A percentile compares a stretch with the other conserved stretches of the same genome.
Evolutionary conservation across 2,797 vertebrate genomes (phyloP).

Genomic region (Rhinogobio ventralis): DNA sequence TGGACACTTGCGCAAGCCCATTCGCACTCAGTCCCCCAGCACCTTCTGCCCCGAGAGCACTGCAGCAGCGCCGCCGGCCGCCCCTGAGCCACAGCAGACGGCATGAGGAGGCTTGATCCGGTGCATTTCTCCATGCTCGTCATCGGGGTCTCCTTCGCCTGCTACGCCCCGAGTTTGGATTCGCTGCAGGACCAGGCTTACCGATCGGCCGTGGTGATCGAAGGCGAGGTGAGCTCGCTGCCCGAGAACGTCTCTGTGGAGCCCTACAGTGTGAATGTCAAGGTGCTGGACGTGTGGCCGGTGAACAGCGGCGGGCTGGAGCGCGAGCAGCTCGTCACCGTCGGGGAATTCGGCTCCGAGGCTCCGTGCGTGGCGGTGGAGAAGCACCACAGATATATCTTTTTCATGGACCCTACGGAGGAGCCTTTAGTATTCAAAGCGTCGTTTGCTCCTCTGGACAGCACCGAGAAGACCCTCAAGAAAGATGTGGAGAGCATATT

Average conservation of each 20-base stretch:
- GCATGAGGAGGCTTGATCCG: constrained; percentile 96
- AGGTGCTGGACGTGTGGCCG: constrained; percentile 94
- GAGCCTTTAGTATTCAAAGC: constrained; percentile 92
- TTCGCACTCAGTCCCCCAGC: constrained; percentile 68
- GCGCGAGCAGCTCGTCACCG: constrained; percentile 94
- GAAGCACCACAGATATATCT: constrained; percentile 95
- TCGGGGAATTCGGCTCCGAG: constrained; percentile 87
- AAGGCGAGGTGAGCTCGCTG: constrained; percentile 94
- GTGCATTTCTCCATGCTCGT: constrained; percentile 94
- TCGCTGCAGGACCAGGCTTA: constrained; percentile 97
- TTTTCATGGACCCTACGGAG: constrained; percentile 97
- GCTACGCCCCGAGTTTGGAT: constrained; percentile 94
- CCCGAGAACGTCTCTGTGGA: constrained; percentile 80
- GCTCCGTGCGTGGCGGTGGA: constrained; percentile 91
- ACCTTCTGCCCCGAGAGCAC: constrained; percentile 74
- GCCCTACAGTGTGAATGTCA: constrained; percentile 87
- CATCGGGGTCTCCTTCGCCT: constrained; percentile 96
- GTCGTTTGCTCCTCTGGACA: constrained; percentile 91
- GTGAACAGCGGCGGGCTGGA: constrained; percentile 91
- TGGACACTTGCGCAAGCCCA: constrained; percentile 91
- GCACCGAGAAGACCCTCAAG: constrained; percentile 90
- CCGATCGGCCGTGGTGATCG: constrained; percentile 94
- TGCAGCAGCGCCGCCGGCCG: constrained; percentile 84
- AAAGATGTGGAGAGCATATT: constrained; percentile 94
- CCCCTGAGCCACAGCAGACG: constrained; percentile 89